Evolutionary conservation across 2,888 invertebrate species (phyloP).

Genomic region (Pelosia muscerda): DNA sequence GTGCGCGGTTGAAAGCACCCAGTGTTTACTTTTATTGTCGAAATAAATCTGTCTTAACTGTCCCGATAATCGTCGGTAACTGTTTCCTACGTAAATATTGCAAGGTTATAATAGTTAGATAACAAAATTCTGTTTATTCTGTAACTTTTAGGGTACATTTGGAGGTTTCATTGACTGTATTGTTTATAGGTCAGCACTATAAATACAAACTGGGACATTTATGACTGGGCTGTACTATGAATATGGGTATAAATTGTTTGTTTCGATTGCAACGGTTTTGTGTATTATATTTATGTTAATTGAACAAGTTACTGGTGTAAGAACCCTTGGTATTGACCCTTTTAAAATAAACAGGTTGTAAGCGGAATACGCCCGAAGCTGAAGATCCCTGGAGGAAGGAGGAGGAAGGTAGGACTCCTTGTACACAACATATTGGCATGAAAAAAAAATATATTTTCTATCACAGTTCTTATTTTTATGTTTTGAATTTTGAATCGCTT

Average conservation of each 20-base stretch:
- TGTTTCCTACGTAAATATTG: conserved; percentile 67
- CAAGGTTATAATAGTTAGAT: conserved; percentile 38
- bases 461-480: no score
- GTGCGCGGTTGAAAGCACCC: conserved; percentile 70
- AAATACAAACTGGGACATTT: conserved; percentile 6
- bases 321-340: no score
- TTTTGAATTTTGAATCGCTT: no score
- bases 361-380: no score
- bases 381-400: no score
- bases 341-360: no score
- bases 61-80: conserved; percentile 83
- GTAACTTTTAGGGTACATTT: conserved; percentile 10
- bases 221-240: background rate
- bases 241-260: background rate
- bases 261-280: background rate
- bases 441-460: no score
- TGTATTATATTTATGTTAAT: background rate
- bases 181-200: conserved; percentile 15
- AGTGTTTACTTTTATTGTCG: conserved; percentile 85
- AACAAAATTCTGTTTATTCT: conserved; percentile 22
- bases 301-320: no score
- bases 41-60: conserved; percentile 84
- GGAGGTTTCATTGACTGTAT: conserved; percentile 4
- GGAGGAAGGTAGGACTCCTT: no score
- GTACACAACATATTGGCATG: no score